Base-by-base conservation (phyloP, 2,113 vertebrate genomes). In the Hydrochoerus hydrochaeris region DNA sequence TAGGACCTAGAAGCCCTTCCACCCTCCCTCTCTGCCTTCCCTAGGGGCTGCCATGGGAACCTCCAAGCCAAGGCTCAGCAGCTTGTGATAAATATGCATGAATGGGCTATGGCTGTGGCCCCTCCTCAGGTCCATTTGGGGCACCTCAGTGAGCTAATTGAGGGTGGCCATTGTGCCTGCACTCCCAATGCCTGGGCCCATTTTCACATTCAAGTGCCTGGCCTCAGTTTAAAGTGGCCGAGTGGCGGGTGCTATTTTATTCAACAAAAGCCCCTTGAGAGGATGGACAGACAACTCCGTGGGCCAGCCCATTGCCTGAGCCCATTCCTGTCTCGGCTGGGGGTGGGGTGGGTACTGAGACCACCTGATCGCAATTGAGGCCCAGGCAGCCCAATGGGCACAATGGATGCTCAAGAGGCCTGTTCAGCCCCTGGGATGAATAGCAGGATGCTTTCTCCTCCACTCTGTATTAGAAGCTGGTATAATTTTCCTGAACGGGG, bases 141-240 rank as follows among this genome's bases (percentile, higher is more conserved):
- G 97, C 96, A 96, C 97, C 98, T 98, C 98, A 98, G 98, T 98
- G 98, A 99, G 98, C 98, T 99, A 98, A 99, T 98, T 98, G 98
- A 98, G 98, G 98, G 98, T 71, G 97, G 98, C 98, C 98, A 96
- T 99, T 99, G 98, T 98, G 97, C 98, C 97, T 96, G 96, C 88
- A 78, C 98, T 97, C 98, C 98, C 98, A 96, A 97, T 75, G 97
- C 98, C 95, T 96, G 97, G 97, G 95, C 98, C 98, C 98, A 93
- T 99, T 98, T 99, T 98, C 98, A 98, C 98, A 98, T 98, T 98
- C 98, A 98, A 99, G 98, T 98, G 97, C 98, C 98, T 97, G 98
- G 98, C 98, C 98, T 98, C 97, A 96, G 98, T 98, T 98, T 98
- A 99, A 98, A 98, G 98, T 98, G 98, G 98, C 98, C 97, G 97